Percentiles rank a stretch among this genome's conserved stretches.
These are phyloP conservation scores for Struthidea cinerea DNA, from an alignment of 2,113 vertebrate species.

Conservation along the genomic window DNA sequence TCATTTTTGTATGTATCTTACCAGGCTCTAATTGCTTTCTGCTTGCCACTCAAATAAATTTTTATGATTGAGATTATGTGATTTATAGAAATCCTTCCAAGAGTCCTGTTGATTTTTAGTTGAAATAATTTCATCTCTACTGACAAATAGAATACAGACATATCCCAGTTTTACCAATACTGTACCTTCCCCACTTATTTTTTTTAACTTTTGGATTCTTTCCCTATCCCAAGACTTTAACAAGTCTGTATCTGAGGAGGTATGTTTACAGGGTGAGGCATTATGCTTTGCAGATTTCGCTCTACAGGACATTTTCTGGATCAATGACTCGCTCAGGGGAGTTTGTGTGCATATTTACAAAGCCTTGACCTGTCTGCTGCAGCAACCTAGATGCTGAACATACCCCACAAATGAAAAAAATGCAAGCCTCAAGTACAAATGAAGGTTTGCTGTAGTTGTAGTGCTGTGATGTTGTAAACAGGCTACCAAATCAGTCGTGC, in stretches of 20 bases:
- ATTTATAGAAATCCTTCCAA: not conserved
- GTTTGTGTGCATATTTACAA: not conserved
- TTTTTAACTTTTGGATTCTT: not conserved
- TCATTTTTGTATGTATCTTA: not conserved
- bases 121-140: not conserved
- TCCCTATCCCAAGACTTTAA: not conserved
- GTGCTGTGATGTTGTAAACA: not conserved
- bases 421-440: not conserved
- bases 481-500: not conserved
- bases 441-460: not conserved
- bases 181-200: not conserved
- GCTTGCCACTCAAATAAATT: not conserved
- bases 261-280: not conserved
- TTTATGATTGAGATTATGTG: not conserved
- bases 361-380: not conserved
- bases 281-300: not conserved
- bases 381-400: not conserved
- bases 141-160: not conserved
- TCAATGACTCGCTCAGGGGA: slow-evolving; percentile 3
- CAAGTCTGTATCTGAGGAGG: not conserved
- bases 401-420: not conserved
- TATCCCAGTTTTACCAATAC: not conserved
- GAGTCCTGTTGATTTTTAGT: not conserved
- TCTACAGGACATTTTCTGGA: slow-evolving; percentile 36
- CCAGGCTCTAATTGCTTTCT: not conserved